A percentile compares a stretch with the other conserved stretches of the same genome.
Evolutionary conservation across 1,140 invertebrate species (phyloP).

Genomic region (Lepidurus couesii): DNA sequence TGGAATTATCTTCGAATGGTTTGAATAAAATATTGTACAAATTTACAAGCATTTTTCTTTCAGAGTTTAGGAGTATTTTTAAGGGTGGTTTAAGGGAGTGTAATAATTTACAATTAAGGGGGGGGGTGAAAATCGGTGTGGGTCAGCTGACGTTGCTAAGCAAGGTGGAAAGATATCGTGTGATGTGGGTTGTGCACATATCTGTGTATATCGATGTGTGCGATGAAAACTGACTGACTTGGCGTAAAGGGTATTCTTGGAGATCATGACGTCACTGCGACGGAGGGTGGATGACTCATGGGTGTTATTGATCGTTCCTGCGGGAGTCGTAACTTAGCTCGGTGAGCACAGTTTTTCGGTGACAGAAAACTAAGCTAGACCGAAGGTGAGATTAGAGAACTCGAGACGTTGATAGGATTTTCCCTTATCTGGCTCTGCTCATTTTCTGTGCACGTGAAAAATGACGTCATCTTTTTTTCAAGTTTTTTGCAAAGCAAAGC

Average conservation of each 20-base stretch:
- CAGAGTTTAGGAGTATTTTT: no score
- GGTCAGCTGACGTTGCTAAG: no score
- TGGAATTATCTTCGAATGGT: no score
- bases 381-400: constrained; percentile 16
- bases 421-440: constrained; percentile 17
- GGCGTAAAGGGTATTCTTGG: constrained; percentile 4
- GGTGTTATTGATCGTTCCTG: constrained; percentile 17
- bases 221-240: neutral
- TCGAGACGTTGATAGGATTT: constrained; percentile 22
- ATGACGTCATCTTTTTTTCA: neutral
- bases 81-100: no score
- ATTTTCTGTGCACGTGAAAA: constrained; percentile 15
- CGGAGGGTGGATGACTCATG: neutral
- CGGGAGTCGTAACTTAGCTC: constrained; percentile 11
- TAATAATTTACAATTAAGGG: no score
- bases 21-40: no score
- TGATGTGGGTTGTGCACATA: neutral
- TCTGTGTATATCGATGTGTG: neutral
- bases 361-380: constrained; percentile 15
- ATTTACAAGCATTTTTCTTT: no score
- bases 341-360: neutral
- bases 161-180: neutral
- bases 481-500: neutral
- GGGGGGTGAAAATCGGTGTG: no score
- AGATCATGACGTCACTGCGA: constrained; percentile 5